Base-by-base conservation (phyloP, 2,113 vertebrate species). In the Scatophagus argus region DNA sequence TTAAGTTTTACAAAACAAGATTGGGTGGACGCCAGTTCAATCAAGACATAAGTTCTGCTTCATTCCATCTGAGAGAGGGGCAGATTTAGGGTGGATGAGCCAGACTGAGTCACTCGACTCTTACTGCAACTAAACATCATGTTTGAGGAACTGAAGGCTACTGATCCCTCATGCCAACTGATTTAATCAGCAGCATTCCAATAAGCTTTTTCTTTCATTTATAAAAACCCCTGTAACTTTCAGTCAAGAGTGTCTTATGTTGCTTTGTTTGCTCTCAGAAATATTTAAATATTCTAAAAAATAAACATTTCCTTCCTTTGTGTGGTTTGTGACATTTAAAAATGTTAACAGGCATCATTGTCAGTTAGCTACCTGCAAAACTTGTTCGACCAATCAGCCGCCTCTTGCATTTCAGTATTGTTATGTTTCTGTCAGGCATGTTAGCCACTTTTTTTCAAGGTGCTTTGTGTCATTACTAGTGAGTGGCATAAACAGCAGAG, bases 11-110 rank as follows among this genome's bases (percentile, higher is more conserved):
- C 56, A 51, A 63, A 71, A 44, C 29, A 7, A 34, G n/a, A 9
- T 2, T 77, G 61, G 60, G 36, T 12, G 7, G 65, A 55, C 4
- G 58, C 65, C 82, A 65, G 59, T 5, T 66, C 21, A 23, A 23
- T 46, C 56, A 38, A 32, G 6, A 39, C 27, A 31, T 21, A 32
- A 46, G 17, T 55, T 52, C 41, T 58, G 49, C 71, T 71, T 47
- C 55, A 1, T 32, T 71, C 19, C 43, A 41, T 8, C 44, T 27
- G 46, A 8, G 68, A 41, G 17, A 0, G 43, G 14, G 41, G 14
- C 38, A 32, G 49, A 21, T 58, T 66, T 52, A 27, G 44, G n/a
- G 27, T 29, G 21, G 7, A 29, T 10, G 38, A 39, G 44, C 25
- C 0, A 11, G 36, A 29, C 39, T 32, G 39, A 43, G 23, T 70